phyloP scores from a whole-genome alignment of 1,140 invertebrate genomes.

The Hirudo medicinalis region DNA sequence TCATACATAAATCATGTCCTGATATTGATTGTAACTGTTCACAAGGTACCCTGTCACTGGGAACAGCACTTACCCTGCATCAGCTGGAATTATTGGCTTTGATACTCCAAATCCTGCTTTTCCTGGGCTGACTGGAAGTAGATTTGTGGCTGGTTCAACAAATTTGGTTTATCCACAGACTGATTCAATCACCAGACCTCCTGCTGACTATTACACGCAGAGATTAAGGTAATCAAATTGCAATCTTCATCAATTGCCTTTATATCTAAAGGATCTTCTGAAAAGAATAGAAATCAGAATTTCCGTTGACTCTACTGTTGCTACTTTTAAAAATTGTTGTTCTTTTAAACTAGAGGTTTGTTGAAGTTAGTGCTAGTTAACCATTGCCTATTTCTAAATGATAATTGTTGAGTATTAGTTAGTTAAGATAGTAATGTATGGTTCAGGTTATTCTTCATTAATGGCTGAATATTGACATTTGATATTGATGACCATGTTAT shows the following conservation, averaged over 20 bases:
- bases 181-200: not conserved
- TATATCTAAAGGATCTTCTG: no score
- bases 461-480: not conserved
- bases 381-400: no score
- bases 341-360: no score
- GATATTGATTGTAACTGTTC: no score
- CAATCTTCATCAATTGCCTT: no score
- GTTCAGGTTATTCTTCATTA: not conserved
- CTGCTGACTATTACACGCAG: slow-evolving; percentile 8
- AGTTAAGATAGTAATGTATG: not conserved
- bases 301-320: no score
- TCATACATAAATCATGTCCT: no score
- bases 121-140: not conserved
- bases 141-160: not conserved
- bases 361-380: no score
- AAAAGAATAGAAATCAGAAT: no score
- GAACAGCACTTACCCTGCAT: not conserved
- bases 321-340: no score
- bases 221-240: not conserved
- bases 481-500: not conserved
- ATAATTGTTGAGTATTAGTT: no score
- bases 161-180: not conserved
- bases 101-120: not conserved
- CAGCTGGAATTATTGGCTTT: slow-evolving; percentile 5
- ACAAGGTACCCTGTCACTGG: slow-evolving; percentile 3